A percentile compares a stretch with the other conserved stretches of the same genome.
These are phyloP conservation scores for Stegastes partitus DNA, from an alignment of 2,113 vertebrate species.

Conservation along the genomic window DNA sequence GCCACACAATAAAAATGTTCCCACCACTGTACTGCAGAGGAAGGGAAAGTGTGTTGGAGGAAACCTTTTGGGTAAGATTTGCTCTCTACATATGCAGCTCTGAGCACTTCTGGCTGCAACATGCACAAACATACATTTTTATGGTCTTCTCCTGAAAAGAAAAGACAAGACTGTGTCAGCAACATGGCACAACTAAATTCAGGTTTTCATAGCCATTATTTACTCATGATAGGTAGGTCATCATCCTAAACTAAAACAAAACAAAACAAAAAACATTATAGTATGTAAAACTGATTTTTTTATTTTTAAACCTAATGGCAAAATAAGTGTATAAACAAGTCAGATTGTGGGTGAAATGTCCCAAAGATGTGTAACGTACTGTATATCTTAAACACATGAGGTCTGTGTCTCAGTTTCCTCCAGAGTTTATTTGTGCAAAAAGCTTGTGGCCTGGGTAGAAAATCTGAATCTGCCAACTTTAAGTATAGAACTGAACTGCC, in stretches of 20 bases:
- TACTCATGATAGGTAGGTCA: background rate
- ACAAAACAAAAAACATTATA: no score
- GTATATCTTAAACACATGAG: conserved; percentile 32
- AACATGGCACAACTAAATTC: background rate
- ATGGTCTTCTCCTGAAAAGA: conserved; percentile 3
- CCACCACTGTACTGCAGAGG: background rate
- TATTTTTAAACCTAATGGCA: conserved; percentile 13
- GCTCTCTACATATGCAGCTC: background rate
- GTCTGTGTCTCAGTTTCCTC: conserved; percentile 27
- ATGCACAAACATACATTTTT: no score
- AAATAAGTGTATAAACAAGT: conserved; percentile 22
- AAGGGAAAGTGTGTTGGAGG: background rate
- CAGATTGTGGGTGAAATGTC: conserved; percentile 3
- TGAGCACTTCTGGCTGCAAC: no score
- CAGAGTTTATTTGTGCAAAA: conserved; percentile 50
- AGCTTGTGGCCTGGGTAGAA: conserved; percentile 24
- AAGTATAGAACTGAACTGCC: conserved; percentile 41
- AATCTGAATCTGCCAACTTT: conserved; percentile 44
- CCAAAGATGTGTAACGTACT: conserved; percentile 9
- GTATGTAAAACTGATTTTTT: background rate
- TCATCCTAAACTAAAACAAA: background rate
- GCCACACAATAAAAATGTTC: background rate
- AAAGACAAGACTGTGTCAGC: background rate
- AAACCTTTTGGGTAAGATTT: background rate
- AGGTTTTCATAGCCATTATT: background rate